A percentile compares a stretch with the other conserved stretches of the same genome.
phyloP scores from a whole-genome alignment of 2,113 vertebrate species.

The Casuarius casuarius region DNA sequence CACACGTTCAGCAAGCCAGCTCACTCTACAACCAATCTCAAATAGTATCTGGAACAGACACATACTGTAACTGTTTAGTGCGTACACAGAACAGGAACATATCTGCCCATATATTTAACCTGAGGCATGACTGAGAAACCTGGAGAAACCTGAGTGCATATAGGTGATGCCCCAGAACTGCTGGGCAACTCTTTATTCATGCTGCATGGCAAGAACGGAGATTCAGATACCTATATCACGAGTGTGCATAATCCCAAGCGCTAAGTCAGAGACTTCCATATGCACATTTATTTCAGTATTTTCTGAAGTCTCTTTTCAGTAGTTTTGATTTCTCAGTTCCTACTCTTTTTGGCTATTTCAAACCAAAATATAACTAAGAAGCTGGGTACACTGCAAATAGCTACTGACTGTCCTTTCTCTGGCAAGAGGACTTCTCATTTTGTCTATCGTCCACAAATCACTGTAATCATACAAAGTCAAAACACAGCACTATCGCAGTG shows the following conservation, averaged over 20 bases:
- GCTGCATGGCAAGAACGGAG: not conserved
- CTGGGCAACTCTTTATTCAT: not conserved
- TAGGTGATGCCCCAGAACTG: not conserved
- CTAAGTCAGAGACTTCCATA: not conserved
- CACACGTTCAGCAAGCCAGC: not conserved
- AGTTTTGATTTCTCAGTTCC: not conserved
- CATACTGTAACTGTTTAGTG: not conserved
- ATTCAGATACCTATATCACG: not conserved
- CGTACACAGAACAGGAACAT: not conserved
- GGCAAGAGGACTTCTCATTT: not conserved
- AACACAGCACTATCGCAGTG: not conserved
- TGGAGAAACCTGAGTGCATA: not conserved
- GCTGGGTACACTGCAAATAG: not conserved
- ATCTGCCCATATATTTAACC: not conserved
- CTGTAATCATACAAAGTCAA: not conserved
- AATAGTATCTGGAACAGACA: not conserved
- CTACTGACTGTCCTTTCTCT: not conserved
- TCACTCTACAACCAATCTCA: not conserved
- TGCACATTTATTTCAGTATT: not conserved
- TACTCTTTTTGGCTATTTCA: not conserved
- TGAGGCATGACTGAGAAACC: not conserved
- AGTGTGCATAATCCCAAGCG: not conserved
- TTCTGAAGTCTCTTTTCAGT: not conserved
- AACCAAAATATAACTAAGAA: not conserved
- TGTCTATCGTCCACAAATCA: not conserved